These are phyloP conservation scores for Sinodicranocentrus sp. DNA, from an alignment of 2,888 invertebrate species.

Conservation along the genomic window DNA sequence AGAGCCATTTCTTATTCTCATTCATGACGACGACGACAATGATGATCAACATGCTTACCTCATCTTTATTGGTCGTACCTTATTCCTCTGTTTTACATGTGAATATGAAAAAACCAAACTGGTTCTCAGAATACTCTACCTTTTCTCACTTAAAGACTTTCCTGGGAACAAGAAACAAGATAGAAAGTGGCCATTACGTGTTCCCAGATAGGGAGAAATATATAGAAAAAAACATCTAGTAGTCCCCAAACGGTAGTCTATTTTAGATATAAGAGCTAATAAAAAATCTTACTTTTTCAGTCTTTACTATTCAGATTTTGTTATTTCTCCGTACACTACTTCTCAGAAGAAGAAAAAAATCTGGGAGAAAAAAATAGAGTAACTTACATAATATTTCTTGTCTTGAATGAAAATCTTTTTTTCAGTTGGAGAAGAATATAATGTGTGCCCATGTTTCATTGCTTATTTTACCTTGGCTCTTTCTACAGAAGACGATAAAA, in stretches of 20 bases:
- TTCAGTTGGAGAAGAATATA: slow-evolving; percentile 33
- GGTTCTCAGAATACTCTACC: slow-evolving; percentile 13
- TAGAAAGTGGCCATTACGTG: slow-evolving; percentile 47
- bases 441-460: slow-evolving; percentile 36
- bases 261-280: slow-evolving; percentile 56
- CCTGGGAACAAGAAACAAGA: slow-evolving; percentile 46
- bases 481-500: slow-evolving; percentile 21
- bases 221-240: slow-evolving; percentile 21
- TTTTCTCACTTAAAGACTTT: slow-evolving; percentile 49
- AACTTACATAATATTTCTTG: slow-evolving; percentile 46
- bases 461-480: slow-evolving; percentile 35
- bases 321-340: too few relatives aligned
- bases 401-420: slow-evolving; percentile 34
- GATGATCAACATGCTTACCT: slow-evolving; percentile 51
- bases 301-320: slow-evolving; percentile 31
- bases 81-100: not conserved
- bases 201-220: slow-evolving; percentile 27
- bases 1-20: slow-evolving; percentile 31
- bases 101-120: not conserved
- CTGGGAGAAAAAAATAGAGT: slow-evolving; percentile 2
- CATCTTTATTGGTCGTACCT: slow-evolving; percentile 46
- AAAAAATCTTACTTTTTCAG: slow-evolving; percentile 41
- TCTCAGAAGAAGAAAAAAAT: not conserved
- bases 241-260: slow-evolving; percentile 54
- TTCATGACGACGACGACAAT: slow-evolving; percentile 17